Evolutionary conservation across 2,113 vertebrate genomes (phyloP), one percentile per base, ranked within the genome.

Genomic region (Pseudonaja textilis): DNA sequence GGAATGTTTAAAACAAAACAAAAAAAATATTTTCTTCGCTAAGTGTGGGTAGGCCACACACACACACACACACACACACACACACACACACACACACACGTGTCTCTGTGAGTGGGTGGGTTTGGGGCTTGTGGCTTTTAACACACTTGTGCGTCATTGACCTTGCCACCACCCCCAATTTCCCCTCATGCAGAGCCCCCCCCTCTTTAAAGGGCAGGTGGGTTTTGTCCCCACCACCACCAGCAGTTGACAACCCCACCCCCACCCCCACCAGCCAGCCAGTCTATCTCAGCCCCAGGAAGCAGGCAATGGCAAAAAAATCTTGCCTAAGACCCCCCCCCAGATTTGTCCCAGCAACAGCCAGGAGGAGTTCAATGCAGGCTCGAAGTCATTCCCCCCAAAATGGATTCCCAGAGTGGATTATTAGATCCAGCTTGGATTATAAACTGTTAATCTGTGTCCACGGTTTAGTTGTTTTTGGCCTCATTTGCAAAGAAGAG

Each of bases 341-440:
- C 47, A n/a, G n/a, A 7, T 16, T 18, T 20, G 5, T 34, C n/a
- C 64, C 0, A n/a, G n/a, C n/a, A 34, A 6, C 2, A 1, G 2
- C 64, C n/a, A 74, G 64, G 1, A 69, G 4, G 39, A 42, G 42
- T 42, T 74, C 4, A 29, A 69, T 0, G 1, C 64, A 12, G 26
- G 3, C 8, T 26, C 22, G 2, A 59, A 59, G 23, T 16, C 55
- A 55, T 1, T 3, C 16, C 16, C 14, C 0, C 14, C 14, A 52
- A 12, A 12, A 12, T 55, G 7, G 56, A 57, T 57, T 8, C 9
- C 25, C 12, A 11, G 29, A 64, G 4, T 16, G 64, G 12, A 16
- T n/a, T 69, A 18, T 74, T 34, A 3, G 14, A 18, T 34, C 14
- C 1, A 74, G n/a, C 34, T 18, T 3, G 69, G 34, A 3, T 81